phyloP scores from a whole-genome alignment of 2,888 invertebrate species.

The Eilema griseolum region DNA sequence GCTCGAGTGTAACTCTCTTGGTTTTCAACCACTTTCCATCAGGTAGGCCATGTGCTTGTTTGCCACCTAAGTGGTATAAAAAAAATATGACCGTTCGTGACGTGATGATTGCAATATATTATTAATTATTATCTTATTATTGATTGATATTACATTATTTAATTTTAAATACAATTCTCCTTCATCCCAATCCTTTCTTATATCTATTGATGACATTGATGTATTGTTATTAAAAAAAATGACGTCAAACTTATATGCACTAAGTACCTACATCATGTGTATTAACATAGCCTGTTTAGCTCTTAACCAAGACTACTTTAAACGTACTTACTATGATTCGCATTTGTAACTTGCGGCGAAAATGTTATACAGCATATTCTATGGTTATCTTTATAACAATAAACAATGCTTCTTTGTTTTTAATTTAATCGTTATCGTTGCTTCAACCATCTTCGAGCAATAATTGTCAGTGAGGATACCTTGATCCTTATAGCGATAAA shows the following conservation, averaged over 20 bases:
- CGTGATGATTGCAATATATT: not conserved
- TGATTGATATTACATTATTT: no score
- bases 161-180: no score
- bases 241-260: not conserved
- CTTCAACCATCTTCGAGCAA: slow-evolving; percentile 18
- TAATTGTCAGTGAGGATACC: not conserved
- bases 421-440: slow-evolving; percentile 38
- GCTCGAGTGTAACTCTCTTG: no score
- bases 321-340: not conserved
- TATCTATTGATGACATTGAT: no score
- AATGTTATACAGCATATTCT: not conserved
- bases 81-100: not conserved
- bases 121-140: no score
- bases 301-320: not conserved
- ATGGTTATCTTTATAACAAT: slow-evolving; percentile 29
- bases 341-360: not conserved
- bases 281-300: not conserved
- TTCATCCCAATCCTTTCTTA: no score
- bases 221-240: no score
- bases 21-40: no score
- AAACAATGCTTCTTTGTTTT: slow-evolving; percentile 45
- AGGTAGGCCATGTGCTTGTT: no score
- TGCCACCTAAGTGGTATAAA: no score
- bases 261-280: no score
- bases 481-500: slow-evolving; percentile 15